Conservation (phyloP, 2,797 vertebrate species). For the Ptychadena robeensis region DNA sequence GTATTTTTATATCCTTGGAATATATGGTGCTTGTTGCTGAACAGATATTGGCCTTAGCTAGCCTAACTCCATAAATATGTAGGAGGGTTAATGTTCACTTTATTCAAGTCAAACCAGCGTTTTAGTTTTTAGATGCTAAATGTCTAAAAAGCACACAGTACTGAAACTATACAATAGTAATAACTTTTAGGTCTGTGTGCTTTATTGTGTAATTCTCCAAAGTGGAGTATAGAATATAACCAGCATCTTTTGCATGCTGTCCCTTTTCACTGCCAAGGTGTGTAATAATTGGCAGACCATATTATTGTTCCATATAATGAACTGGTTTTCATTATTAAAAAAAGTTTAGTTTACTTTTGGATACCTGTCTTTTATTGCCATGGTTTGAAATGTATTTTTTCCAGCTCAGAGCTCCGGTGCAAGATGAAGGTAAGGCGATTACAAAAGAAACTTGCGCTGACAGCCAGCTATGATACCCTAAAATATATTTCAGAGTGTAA, state of each 20-base stretch:
- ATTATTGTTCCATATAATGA: neutral
- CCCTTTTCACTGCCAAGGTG: neutral
- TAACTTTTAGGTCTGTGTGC: neutral
- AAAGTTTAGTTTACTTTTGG: neutral
- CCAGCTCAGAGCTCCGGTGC: too few relatives aligned
- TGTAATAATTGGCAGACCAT: neutral
- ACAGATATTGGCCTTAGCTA: neutral
- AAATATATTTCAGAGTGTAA: too few relatives aligned
- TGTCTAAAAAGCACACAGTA: neutral
- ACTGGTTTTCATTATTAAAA: constrained; percentile 14
- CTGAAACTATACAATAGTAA: neutral
- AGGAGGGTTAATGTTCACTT: too few relatives aligned
- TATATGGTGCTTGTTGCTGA: neutral
- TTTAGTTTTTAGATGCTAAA: neutral
- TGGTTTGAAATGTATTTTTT: neutral
- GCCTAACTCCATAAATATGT: neutral
- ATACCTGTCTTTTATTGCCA: neutral
- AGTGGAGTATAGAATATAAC: constrained; percentile 2
- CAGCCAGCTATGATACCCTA: too few relatives aligned
- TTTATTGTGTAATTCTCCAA: neutral
- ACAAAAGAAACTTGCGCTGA: too few relatives aligned
- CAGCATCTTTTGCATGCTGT: constrained; percentile 30
- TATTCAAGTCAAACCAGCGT: too few relatives aligned
- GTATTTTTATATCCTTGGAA: too few relatives aligned
- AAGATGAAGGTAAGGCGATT: too few relatives aligned